These are phyloP conservation scores for Notiomystis cincta DNA, from an alignment of 2,113 vertebrate species.

Conservation along the genomic window DNA sequence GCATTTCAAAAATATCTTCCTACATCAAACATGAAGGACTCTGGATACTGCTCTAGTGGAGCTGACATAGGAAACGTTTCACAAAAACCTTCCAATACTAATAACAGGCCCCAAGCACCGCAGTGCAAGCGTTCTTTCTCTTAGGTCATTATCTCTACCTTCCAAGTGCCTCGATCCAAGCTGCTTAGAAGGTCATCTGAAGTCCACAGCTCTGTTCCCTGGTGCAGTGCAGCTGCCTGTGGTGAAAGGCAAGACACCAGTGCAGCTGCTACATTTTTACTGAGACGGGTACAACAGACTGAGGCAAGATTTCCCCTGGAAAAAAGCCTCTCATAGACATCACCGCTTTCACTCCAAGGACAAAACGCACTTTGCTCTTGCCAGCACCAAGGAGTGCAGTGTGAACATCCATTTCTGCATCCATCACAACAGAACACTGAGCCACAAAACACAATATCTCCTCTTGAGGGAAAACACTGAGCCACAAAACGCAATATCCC, in stretches of 20 bases:
- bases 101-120: neutral
- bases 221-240: neutral
- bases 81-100: neutral
- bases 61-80: neutral
- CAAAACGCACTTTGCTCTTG: neutral
- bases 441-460: neutral
- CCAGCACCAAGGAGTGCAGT: neutral
- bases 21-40: neutral
- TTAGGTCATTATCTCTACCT: neutral
- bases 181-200: neutral
- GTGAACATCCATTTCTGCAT: neutral
- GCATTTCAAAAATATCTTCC: neutral
- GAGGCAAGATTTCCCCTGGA: neutral
- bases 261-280: neutral
- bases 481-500: neutral
- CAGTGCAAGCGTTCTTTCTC: neutral
- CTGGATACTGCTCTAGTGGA: neutral
- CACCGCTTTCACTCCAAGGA: neutral
- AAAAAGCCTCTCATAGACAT: neutral
- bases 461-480: neutral
- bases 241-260: neutral
- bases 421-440: rapidly evolving
- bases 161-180: neutral
- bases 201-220: neutral
- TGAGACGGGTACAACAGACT: neutral